phyloP scores from a whole-genome alignment of 2,113 vertebrate species.

The Odontophorus gujanensis region DNA sequence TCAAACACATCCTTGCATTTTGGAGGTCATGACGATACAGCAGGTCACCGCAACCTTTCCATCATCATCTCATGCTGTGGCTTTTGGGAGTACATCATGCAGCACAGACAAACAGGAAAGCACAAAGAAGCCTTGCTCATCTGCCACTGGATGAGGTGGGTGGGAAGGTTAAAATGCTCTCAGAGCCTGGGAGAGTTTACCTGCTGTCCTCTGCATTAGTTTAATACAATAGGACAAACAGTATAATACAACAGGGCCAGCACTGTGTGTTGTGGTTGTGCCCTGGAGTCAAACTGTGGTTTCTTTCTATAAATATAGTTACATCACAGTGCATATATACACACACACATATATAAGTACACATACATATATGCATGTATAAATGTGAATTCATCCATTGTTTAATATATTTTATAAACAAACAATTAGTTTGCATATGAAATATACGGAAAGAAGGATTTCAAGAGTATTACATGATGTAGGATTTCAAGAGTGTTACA shows the following conservation, averaged over 20 bases:
- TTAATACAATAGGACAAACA: not conserved
- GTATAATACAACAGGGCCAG: not conserved
- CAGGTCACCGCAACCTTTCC: not conserved
- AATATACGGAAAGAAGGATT: not conserved
- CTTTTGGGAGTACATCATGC: rapidly evolving
- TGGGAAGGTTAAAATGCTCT: not conserved
- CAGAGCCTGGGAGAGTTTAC: not conserved
- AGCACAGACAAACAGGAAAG: not conserved
- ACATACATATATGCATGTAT: not conserved
- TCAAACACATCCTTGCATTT: not conserved
- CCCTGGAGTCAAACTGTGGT: not conserved
- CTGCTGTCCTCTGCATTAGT: not conserved
- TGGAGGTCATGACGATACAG: not conserved
- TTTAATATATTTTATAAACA: constrained; percentile 24
- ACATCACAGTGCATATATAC: not conserved
- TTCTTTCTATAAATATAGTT: constrained; percentile 11
- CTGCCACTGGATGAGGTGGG: not conserved
- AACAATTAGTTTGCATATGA: not conserved
- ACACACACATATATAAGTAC: not conserved
- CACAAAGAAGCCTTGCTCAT: not conserved
- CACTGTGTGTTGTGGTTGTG: not conserved
- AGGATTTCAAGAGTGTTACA: not conserved
- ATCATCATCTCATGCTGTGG: not conserved
- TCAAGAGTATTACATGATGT: not conserved
- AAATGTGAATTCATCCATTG: not conserved